Base-by-base conservation (phyloP, 35 echinoderm and acorn worm species). In the Chiridota heheva region DNA sequence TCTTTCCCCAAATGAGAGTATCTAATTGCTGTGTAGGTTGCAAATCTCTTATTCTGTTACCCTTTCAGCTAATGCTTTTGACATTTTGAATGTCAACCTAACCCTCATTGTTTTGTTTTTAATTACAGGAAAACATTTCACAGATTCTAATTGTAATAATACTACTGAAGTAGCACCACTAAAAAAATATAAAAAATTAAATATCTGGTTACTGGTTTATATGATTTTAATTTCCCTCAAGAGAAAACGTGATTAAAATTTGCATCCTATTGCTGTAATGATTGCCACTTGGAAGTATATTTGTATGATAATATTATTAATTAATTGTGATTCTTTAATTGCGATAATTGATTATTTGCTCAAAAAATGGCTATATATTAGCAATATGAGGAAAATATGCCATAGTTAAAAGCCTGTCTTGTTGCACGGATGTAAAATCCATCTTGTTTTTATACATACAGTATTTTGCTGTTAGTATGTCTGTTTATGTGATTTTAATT, bases 171-270 rank as follows among this genome's bases (percentile, higher is more conserved):
- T 30, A 87, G 91, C 64, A 88, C 94, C 44, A 97, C 94, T 5
- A 84, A 97, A 76, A 89, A 97, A 47, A 91, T 91, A 32, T 97
- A 97, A n/a, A n/a, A n/a, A n/a, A n/a, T n/a, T n/a, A n/a, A n/a
- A n/a, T n/a, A n/a, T n/a, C n/a, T n/a, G n/a, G n/a, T n/a, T n/a
- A n/a, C n/a, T n/a, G n/a, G n/a, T n/a, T n/a, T n/a, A n/a, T n/a
- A n/a, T n/a, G n/a, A n/a, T n/a, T n/a, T n/a, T n/a, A n/a, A n/a
- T n/a, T n/a, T n/a, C n/a, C n/a, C n/a, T n/a, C n/a, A n/a, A n/a
- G n/a, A n/a, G n/a, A n/a, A n/a, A n/a, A n/a, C n/a, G n/a, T n/a
- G n/a, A n/a, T n/a, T n/a, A n/a, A n/a, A n/a, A n/a, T n/a, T n/a
- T n/a, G n/a, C n/a, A n/a, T n/a, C n/a, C n/a, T n/a, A n/a, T n/a